Evolutionary conservation across 2,888 invertebrate species (phyloP).

Genomic region (Sthenelais limicola): DNA sequence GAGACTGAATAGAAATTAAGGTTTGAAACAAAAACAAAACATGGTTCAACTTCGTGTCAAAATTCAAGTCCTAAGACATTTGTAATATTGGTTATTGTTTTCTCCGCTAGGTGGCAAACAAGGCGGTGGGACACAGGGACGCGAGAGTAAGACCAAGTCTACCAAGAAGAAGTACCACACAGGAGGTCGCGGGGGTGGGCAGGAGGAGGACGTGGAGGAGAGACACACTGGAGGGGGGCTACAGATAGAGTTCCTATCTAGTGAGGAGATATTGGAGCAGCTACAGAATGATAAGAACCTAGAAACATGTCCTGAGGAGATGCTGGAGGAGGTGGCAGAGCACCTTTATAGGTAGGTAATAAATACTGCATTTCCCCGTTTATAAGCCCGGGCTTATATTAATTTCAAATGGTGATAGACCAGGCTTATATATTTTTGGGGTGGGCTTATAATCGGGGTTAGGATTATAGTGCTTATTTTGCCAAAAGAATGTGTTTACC

Average conservation of each 20-base stretch:
- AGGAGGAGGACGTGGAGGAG: slow-evolving; percentile 79
- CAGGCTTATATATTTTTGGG: no score
- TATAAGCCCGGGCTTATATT: no score
- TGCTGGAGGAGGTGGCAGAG: slow-evolving; percentile 80
- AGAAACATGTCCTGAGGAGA: slow-evolving; percentile 76
- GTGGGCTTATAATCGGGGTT: no score
- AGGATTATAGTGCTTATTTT: no score
- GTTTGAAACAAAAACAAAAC: no score
- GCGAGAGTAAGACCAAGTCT: slow-evolving; percentile 95
- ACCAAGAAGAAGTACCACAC: slow-evolving; percentile 81
- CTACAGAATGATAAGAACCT: slow-evolving; percentile 77
- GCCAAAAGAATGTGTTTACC: no score
- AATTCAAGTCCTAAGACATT: no score
- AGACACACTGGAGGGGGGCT: no score
- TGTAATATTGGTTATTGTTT: background rate
- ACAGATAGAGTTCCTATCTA: slow-evolving; percentile 62
- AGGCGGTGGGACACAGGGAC: slow-evolving; percentile 92
- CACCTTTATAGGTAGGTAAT: slow-evolving; percentile 79
- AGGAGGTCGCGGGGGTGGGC: slow-evolving; percentile 69
- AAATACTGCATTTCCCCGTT: no score
- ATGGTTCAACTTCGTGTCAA: no score
- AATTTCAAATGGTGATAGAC: no score
- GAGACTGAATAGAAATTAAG: no score
- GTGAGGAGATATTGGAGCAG: slow-evolving; percentile 80
- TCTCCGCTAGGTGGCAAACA: slow-evolving; percentile 76